Evolutionary conservation across 2,113 vertebrate species (phyloP), one percentile per base, ranked within the genome.

Genomic region (Rhadina sibilatrix): DNA sequence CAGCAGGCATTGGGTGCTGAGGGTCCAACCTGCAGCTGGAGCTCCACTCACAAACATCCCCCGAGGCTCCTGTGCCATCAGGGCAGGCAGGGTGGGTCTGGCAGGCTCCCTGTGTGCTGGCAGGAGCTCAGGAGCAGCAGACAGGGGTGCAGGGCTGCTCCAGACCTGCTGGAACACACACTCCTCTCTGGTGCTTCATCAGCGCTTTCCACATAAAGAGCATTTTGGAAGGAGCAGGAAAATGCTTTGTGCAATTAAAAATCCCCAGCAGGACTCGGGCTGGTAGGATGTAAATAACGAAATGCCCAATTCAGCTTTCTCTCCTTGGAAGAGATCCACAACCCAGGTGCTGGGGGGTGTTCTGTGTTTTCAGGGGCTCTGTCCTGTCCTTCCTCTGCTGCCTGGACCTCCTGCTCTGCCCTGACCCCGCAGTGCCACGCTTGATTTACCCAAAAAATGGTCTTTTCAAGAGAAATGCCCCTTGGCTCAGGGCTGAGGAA

Each of bases 1-100:
- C 35, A 28, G 20, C 56, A 22, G 28, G 5, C 2, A 0, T 0
- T 12, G 46, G 27, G 38, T 37, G 44, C 24, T 77, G 71, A 59
- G 40, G n/a, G 28, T 15, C 40, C 12, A 56, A 3, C 33, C 33
- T 12, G 52, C 52, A 13, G 57, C 68, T 30, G 60, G 57, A 82
- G 59, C 31, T 30, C 11, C 50, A 30, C 10, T 59, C n/a, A 7
- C 49, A 49, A 15, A 4, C n/a, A 5, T 4, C 68, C 89, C 20
- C 61, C 15, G 69, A 23, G 65, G 82, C 52, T 80, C 31, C 60
- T 33, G 53, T 23, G 49, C 60, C 60, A 12, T 9, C n/a, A 35
- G 6, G 44, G 5, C 47, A 12, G 40, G 11, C 15, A 38, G 64
- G 66, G 4, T 0, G 8, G 30, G 7, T 17, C 46, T 85, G 57